Base-by-base conservation (phyloP, 1,140 invertebrate species). In the Drosophila orosa region DNA sequence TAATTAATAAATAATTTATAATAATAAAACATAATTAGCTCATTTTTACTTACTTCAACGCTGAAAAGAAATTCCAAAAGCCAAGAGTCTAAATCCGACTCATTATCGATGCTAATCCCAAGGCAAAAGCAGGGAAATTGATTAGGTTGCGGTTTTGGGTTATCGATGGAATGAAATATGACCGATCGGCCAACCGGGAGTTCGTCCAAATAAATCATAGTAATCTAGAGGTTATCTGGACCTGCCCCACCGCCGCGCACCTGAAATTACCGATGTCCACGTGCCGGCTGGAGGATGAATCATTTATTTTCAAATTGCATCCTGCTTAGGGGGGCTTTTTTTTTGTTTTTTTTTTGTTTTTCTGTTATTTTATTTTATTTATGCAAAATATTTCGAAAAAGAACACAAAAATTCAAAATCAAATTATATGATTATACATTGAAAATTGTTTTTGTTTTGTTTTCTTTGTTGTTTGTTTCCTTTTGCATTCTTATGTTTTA, bases 361-460 rank as follows among this genome's bases (percentile, higher is more conserved):
- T 91, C 81, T 90, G 78, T 91, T 85, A 89, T 91, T 90, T 91
- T 91, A 83, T 84, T 89, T 91, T 91, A 91, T 91, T 91, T 91
- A 91, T 91, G 90, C 90, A 91, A 91, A 91, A 91, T 91, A 91
- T 91, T 91, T 91, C 85, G 85, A 91, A 91, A 91, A 90, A 89
- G 67, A 91, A 91, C 90, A 91, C 71, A 91, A 90, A 84, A 87
- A 90, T 85, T 89, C 39, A 78, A 80, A 89, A 83, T 80, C 58
- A 89, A 89, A 89, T 89, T 69, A 89, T 86, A 87, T 89, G 84
- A 90, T 89, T 89, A 89, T 84, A 89, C 84, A 87, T 89, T 89
- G 80, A 87, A 89, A 87, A 84, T 89, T 74, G 76, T 89, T 75
- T 59, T 47, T 52, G 37, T 57, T 77, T 73, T 77, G 60, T 50